These are phyloP conservation scores for Dendrocopos noguchii DNA, from an alignment of 2,113 vertebrate species.

Conservation along the genomic window DNA sequence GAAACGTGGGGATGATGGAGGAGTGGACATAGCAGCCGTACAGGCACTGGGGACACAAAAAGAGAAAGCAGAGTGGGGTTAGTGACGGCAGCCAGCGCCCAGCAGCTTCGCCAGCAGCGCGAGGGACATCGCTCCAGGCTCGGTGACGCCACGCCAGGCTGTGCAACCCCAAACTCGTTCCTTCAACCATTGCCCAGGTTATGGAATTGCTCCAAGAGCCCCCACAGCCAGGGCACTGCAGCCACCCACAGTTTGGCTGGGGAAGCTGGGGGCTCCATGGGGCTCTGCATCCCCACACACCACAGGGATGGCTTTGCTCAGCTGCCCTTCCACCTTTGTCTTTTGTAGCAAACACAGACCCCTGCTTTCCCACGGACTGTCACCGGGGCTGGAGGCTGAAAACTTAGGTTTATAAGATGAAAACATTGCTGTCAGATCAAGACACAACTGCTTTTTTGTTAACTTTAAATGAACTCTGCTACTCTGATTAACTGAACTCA, in stretches of 20 bases:
- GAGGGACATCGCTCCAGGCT: rapidly evolving
- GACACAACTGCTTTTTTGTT: background rate
- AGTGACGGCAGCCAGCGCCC: background rate
- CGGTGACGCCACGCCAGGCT: background rate
- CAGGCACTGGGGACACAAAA: slow-evolving; percentile 86
- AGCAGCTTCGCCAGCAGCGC: rapidly evolving
- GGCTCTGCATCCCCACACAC: rapidly evolving
- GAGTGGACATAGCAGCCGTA: slow-evolving; percentile 99
- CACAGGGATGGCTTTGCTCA: background rate
- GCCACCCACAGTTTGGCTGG: background rate
- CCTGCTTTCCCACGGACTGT: background rate
- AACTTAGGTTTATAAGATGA: background rate
- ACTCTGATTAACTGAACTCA: slow-evolving; percentile 21
- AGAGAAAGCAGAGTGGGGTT: slow-evolving; percentile 66
- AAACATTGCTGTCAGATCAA: background rate
- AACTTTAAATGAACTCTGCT: background rate
- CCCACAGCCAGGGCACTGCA: rapidly evolving
- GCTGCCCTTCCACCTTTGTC: rapidly evolving
- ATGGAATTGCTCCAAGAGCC: background rate
- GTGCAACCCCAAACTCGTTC: rapidly evolving
- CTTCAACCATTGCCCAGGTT: background rate
- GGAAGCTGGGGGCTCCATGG: rapidly evolving
- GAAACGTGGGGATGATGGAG: slow-evolving; percentile 99
- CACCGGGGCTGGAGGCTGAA: background rate
- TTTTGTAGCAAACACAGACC: background rate